phyloP scores from a whole-genome alignment of 2,113 vertebrate genomes.

The Austrofundulus limnaeus region DNA sequence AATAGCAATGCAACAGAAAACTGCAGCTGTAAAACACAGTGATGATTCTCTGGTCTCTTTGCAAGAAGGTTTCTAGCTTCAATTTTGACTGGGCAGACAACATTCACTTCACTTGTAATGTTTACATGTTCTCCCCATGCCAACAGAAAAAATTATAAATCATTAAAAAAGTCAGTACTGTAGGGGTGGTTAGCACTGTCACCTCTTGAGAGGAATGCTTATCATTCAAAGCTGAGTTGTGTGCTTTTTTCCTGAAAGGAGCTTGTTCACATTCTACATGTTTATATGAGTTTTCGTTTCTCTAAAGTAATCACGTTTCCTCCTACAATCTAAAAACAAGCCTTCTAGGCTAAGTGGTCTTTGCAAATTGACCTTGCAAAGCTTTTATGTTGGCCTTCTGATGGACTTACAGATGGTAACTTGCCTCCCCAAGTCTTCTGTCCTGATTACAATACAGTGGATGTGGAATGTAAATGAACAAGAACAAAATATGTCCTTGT shows the following conservation, averaged over 20 bases:
- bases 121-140: too few species aligned
- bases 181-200: background rate
- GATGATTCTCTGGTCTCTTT: too few species aligned
- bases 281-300: background rate
- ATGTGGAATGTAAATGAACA: background rate
- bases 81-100: too few species aligned
- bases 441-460: background rate
- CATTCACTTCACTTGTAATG: too few species aligned
- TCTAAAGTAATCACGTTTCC: background rate
- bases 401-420: background rate
- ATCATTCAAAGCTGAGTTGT: background rate
- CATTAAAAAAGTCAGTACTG: too few species aligned
- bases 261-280: background rate
- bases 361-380: background rate
- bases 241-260: background rate
- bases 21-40: too few species aligned
- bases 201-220: background rate
- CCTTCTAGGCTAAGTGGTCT: background rate
- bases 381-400: background rate
- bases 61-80: too few species aligned
- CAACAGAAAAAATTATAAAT: too few species aligned
- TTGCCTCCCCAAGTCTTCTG: background rate
- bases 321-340: background rate
- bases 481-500: background rate
- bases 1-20: too few species aligned